Evolutionary conservation across 2,888 invertebrate genomes (phyloP).

Genomic region (Cheilosia scutellata): DNA sequence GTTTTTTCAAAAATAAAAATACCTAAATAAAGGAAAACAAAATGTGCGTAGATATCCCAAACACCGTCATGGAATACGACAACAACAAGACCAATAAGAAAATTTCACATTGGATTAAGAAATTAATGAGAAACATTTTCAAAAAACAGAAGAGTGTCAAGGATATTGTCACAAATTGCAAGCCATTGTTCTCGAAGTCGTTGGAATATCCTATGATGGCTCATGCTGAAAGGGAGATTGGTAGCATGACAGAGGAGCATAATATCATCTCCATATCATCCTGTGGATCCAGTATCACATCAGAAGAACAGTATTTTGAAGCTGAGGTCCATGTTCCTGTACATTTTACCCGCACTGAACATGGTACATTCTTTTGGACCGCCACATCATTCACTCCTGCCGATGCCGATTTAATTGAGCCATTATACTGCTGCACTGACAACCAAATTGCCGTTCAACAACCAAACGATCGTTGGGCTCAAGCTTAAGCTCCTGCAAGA

Average conservation of each 20-base stretch:
- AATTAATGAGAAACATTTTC: conserved; percentile 88
- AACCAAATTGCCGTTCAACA: conserved; percentile 82
- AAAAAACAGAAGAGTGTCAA: conserved; percentile 84
- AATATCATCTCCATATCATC: conserved; percentile 77
- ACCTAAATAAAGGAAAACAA: conserved; percentile 65
- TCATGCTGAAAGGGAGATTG: conserved; percentile 80
- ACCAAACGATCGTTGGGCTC: conserved; percentile 87
- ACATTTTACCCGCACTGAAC: conserved; percentile 91
- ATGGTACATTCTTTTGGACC: conserved; percentile 94
- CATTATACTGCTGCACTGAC: conserved; percentile 81
- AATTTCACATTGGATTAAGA: conserved; percentile 87
- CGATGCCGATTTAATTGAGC: conserved; percentile 82
- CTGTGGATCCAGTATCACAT: conserved; percentile 71
- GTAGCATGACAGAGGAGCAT: conserved; percentile 82
- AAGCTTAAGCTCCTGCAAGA: conserved; percentile 85
- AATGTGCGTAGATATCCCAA: conserved; percentile 81
- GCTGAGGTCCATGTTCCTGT: conserved; percentile 86
- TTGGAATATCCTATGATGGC: conserved; percentile 82
- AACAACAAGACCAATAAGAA: conserved; percentile 84
- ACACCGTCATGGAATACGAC: conserved; percentile 76
- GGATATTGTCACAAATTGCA: conserved; percentile 74
- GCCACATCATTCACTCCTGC: conserved; percentile 84
- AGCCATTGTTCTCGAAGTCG: conserved; percentile 81
- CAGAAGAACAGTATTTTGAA: conserved; percentile 81
- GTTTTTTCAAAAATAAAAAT: conserved; percentile 40